Percentiles rank a stretch among this genome's conserved stretches.
phyloP scores from a whole-genome alignment of 2,797 vertebrate species.

The Catharus ustulatus region DNA sequence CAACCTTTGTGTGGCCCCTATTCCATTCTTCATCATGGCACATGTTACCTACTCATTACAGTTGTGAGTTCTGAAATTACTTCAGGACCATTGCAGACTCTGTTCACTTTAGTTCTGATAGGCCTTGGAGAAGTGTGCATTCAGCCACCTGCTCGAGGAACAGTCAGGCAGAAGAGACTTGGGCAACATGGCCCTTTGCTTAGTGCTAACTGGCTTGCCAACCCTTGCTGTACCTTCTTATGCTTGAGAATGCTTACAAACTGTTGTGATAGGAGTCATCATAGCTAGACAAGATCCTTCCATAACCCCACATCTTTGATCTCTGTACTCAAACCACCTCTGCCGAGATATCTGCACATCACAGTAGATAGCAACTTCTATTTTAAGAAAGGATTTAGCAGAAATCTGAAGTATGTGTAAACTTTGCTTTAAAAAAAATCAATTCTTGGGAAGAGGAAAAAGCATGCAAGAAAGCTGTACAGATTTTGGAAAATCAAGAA shows the following conservation, averaged over 20 bases:
- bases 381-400: neutral
- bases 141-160: neutral
- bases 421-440: neutral
- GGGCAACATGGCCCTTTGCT: neutral
- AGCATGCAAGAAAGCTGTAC: neutral
- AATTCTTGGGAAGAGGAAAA: neutral
- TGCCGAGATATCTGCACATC: neutral
- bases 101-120: neutral
- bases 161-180: neutral
- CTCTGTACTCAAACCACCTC: neutral
- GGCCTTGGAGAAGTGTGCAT: neutral
- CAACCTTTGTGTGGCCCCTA: neutral
- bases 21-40: neutral
- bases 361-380: neutral
- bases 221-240: neutral
- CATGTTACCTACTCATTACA: neutral
- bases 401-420: neutral
- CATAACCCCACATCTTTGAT: neutral
- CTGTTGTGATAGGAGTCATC: neutral
- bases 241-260: neutral
- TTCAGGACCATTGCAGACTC: neutral
- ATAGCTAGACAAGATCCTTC: neutral
- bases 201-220: neutral
- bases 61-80: neutral
- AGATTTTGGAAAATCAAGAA: neutral